These are phyloP conservation scores for Mastigias papua DNA, from an alignment of 30 jellyfish, hydroid and myxozoan species.

Conservation along the genomic window DNA sequence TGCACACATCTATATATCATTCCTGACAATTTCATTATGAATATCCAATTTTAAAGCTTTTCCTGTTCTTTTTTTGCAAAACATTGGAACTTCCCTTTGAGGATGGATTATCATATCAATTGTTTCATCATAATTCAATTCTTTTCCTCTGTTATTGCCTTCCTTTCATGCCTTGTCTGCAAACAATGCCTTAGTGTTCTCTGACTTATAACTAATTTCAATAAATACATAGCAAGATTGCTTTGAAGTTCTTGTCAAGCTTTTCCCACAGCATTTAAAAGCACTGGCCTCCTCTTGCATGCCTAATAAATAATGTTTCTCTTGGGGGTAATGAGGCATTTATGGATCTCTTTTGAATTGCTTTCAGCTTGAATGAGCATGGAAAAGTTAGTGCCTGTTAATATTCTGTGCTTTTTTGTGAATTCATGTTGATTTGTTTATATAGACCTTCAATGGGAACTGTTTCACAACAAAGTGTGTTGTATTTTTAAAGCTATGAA, in stretches of 20 bases:
- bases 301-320: not conserved
- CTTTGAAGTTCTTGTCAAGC: not conserved
- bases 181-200: not conserved
- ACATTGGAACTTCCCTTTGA: not conserved
- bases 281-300: not conserved
- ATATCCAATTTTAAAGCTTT: not conserved
- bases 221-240: not conserved
- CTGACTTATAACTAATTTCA: not conserved
- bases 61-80: constrained; percentile 1
- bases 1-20: not conserved
- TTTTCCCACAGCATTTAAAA: constrained; percentile 1
- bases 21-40: not conserved
- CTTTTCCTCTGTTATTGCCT: not conserved
- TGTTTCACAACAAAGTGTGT: not conserved
- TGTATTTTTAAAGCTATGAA: not conserved
- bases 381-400: not conserved
- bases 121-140: not conserved
- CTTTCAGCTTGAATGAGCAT: not conserved
- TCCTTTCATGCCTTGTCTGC: not conserved
- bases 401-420: not conserved
- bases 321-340: not conserved
- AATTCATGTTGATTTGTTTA: not conserved
- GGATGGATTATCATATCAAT: not conserved
- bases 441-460: not conserved
- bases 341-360: not conserved